Percentiles rank a stretch among this genome's conserved stretches.
Evolutionary conservation across 2,888 invertebrate genomes (phyloP).

Genomic region (Trypoxylon attenuatum): DNA sequence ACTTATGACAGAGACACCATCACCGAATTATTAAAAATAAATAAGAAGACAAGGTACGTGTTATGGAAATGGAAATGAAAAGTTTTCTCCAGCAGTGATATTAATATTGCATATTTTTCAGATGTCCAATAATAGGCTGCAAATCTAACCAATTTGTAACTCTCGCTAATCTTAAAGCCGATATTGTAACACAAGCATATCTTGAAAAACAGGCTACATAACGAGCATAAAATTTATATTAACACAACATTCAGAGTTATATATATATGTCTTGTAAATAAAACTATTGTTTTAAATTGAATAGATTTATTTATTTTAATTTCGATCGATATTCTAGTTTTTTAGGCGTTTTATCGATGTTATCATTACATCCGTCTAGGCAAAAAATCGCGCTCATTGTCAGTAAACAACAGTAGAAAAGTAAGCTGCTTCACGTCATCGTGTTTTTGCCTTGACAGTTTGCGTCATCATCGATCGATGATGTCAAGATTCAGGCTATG

Average conservation of each 20-base stretch:
- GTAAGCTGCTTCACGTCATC: slow-evolving; percentile 27
- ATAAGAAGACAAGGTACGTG: slow-evolving; percentile 60
- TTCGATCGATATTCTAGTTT: no score
- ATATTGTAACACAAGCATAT: slow-evolving; percentile 61
- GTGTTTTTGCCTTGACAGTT: slow-evolving; percentile 15
- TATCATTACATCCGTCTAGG: no score
- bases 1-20: slow-evolving; percentile 65
- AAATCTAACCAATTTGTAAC: slow-evolving; percentile 54
- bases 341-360: no score
- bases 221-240: not conserved
- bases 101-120: no score
- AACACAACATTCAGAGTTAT: not conserved
- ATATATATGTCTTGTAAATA: not conserved
- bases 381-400: no score
- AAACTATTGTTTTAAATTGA: no score
- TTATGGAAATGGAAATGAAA: not conserved
- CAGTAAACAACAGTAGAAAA: no score
- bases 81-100: not conserved
- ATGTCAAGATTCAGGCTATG: slow-evolving; percentile 60
- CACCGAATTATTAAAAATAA: slow-evolving; percentile 55
- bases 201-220: slow-evolving; percentile 54
- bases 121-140: slow-evolving; percentile 70
- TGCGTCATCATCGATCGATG: slow-evolving; percentile 25
- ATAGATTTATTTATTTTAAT: no score
- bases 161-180: slow-evolving; percentile 51